These are phyloP conservation scores for Rhizoglyphus robini DNA, from an alignment of 1,140 invertebrate species.

Conservation along the genomic window DNA sequence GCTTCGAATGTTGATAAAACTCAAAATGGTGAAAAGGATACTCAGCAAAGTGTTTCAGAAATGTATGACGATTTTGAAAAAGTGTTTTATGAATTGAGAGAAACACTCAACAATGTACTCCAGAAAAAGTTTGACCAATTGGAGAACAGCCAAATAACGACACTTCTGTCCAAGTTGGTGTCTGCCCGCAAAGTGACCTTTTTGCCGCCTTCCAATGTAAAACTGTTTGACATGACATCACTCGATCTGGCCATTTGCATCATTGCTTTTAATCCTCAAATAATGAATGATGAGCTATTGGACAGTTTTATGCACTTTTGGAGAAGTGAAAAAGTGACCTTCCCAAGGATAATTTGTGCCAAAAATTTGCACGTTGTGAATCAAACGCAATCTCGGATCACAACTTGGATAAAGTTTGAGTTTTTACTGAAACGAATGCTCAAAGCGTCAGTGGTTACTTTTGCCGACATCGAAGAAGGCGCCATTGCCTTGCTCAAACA, in stretches of 20 bases:
- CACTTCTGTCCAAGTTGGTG: background rate
- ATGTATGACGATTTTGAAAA: background rate
- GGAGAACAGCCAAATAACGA: background rate
- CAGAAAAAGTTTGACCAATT: background rate
- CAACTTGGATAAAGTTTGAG: background rate
- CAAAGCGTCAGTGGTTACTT: background rate
- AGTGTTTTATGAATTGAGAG: background rate
- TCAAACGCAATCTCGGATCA: background rate
- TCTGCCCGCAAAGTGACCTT: background rate
- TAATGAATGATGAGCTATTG: background rate
- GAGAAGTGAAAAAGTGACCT: background rate
- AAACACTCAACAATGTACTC: background rate
- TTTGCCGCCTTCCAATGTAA: background rate
- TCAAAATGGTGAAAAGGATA: background rate
- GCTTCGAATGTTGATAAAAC: background rate
- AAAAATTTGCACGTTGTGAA: background rate
- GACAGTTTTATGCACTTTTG: background rate
- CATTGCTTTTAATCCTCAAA: background rate
- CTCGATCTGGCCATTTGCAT: background rate
- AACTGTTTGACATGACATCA: background rate
- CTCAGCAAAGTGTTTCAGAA: background rate
- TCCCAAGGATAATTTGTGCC: background rate
- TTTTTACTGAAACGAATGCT: background rate
- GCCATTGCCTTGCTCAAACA: background rate
- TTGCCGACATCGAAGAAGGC: background rate